Conservation (phyloP, 2,888 invertebrate genomes). For the Brassicogethes aeneus region DNA sequence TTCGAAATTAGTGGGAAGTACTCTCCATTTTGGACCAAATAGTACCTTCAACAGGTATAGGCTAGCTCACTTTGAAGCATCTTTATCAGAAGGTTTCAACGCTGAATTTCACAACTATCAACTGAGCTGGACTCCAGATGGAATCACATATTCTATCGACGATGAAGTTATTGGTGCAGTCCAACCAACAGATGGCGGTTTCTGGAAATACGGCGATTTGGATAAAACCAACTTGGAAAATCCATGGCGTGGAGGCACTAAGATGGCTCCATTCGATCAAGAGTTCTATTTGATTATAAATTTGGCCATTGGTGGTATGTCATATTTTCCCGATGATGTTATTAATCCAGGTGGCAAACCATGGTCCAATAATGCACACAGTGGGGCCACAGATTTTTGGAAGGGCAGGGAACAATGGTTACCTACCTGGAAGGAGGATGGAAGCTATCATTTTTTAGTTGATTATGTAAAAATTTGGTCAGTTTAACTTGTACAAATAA, state of each 20-base stretch:
- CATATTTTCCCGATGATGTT: conserved; percentile 55
- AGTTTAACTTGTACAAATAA: conserved; percentile 21
- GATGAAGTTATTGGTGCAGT: conserved; percentile 45
- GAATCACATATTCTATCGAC: conserved; percentile 45
- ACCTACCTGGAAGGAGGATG: conserved; percentile 46
- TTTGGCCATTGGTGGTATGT: conserved; percentile 57
- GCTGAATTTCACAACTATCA: conserved; percentile 54
- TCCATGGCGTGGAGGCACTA: conserved; percentile 45
- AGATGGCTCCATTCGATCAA: conserved; percentile 59
- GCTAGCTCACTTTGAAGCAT: conserved; percentile 43
- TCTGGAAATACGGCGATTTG: conserved; percentile 58
- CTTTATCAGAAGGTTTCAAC: conserved; percentile 42
- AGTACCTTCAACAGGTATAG: conserved; percentile 45
- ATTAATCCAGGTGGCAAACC: conserved; percentile 48
- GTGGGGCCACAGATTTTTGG: conserved; percentile 55
- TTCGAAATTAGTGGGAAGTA: conserved; percentile 48
- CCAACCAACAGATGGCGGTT: conserved; percentile 48
- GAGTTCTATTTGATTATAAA: conserved; percentile 57
- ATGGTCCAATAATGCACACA: conserved; percentile 43
- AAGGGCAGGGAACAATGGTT: conserved; percentile 46
- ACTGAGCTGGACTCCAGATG: conserved; percentile 55
- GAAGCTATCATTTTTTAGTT: conserved; percentile 52
- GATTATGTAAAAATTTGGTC: conserved; percentile 59
- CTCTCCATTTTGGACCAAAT: conserved; percentile 60
- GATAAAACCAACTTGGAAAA: conserved; percentile 41